These are phyloP conservation scores for Drosophila anomelani DNA, from an alignment of 2,888 invertebrate species.

Conservation along the genomic window DNA sequence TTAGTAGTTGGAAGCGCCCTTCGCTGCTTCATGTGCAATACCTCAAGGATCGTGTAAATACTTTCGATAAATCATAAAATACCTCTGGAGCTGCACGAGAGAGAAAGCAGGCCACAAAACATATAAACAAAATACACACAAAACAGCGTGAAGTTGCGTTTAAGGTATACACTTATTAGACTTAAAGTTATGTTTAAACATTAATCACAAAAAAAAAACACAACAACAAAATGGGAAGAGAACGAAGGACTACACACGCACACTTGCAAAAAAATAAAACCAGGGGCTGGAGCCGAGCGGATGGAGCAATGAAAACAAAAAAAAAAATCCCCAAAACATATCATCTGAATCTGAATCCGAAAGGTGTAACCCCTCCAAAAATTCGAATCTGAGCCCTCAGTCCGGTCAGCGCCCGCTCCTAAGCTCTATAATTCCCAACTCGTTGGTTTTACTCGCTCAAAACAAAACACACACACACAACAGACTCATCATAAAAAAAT, in stretches of 20 bases:
- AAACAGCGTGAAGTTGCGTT: conserved; percentile 43
- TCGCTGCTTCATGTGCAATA: conserved; percentile 74
- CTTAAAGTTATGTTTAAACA: conserved; percentile 53
- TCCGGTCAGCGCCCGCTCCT: conserved; percentile 54
- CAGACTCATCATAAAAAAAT: conserved; percentile 4
- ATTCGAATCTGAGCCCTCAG: conserved; percentile 23
- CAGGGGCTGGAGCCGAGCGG: conserved; percentile 3
- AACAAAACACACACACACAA: conserved; percentile 19
- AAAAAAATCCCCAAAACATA: conserved; percentile 59
- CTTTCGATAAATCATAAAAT: conserved; percentile 48
- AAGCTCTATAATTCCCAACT: conserved; percentile 7
- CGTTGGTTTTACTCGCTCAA: conserved; percentile 15
- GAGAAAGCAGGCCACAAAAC: conserved; percentile 14
- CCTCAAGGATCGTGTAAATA: conserved; percentile 64
- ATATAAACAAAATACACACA: conserved; percentile 26
- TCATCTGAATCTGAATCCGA: conserved; percentile 52
- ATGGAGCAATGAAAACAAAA: conserved; percentile 19
- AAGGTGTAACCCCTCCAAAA: conserved; percentile 15
- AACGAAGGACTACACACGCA: conserved; percentile 76
- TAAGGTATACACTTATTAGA: conserved; percentile 52
- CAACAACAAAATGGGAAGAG: conserved; percentile 71
- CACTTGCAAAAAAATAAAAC: conserved; percentile 6
- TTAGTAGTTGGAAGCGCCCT: conserved; percentile 68
- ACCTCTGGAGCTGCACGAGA: conserved; percentile 45
- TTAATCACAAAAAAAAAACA: conserved; percentile 22